These are phyloP conservation scores for Gopherus flavomarginatus DNA, from an alignment of 2,113 vertebrate species.

Conservation along the genomic window DNA sequence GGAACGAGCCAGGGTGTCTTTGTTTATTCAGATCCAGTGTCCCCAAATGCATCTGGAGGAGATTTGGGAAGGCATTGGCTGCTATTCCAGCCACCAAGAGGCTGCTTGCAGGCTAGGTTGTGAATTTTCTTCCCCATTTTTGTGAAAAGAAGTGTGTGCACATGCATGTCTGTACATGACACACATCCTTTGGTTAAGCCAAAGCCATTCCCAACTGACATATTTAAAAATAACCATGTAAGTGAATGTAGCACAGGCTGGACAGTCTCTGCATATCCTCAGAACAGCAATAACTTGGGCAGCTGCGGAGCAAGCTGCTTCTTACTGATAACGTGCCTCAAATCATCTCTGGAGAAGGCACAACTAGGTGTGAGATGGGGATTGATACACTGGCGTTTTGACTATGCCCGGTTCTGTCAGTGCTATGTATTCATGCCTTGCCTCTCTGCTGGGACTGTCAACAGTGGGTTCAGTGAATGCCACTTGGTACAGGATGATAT, in stretches of 20 bases:
- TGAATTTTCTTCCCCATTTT: not conserved
- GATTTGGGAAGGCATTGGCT: not conserved
- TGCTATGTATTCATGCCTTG: not conserved
- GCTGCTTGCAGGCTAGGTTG: not conserved
- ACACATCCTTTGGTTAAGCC: not conserved
- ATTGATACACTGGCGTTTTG: not conserved
- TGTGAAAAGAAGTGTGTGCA: not conserved
- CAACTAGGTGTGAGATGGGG: not conserved
- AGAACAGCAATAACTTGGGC: not conserved
- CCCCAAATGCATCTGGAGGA: not conserved
- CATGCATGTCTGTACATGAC: not conserved
- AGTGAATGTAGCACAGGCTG: accelerated
- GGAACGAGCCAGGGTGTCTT: not conserved
- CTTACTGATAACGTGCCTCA: not conserved
- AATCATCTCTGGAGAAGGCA: not conserved
- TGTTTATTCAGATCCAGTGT: not conserved
- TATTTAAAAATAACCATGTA: not conserved
- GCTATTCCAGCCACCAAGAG: not conserved
- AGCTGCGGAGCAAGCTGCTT: not conserved
- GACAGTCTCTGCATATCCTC: not conserved
- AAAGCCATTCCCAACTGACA: not conserved
- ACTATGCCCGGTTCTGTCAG: not conserved
- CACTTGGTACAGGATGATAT: not conserved
- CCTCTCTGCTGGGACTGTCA: not conserved
- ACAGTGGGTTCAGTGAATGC: not conserved